A percentile compares a stretch with the other conserved stretches of the same genome.
Conservation (phyloP, 2,113 vertebrate species). For the Nesoenas mayeri region DNA sequence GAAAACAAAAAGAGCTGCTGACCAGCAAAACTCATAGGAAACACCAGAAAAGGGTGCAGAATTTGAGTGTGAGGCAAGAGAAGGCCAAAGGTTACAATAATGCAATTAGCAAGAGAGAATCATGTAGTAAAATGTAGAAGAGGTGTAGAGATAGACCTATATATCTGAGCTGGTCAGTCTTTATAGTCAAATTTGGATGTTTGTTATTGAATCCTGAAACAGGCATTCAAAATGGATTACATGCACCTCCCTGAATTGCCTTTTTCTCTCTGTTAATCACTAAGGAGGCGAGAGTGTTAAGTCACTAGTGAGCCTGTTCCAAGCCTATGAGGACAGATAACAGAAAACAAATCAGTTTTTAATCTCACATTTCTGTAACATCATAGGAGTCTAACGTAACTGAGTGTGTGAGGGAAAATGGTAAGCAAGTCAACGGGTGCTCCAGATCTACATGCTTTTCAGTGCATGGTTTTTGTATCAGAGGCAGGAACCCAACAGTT, state of each 20-base stretch:
- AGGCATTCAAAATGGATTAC: not conserved
- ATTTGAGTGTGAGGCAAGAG: not conserved
- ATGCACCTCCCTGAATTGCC: not conserved
- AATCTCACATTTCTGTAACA: not conserved
- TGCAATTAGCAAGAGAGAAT: not conserved
- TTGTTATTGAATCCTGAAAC: not conserved
- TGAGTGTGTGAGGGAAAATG: not conserved
- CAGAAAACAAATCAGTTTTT: not conserved
- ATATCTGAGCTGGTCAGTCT: not conserved
- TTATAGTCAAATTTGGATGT: not conserved
- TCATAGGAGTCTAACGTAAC: not conserved
- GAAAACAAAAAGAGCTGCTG: constrained; percentile 26
- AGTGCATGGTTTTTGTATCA: not conserved
- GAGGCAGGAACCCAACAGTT: not conserved
- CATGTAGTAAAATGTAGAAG: not conserved
- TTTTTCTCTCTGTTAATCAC: not conserved
- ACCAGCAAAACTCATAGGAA: not conserved
- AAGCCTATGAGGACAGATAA: not conserved
- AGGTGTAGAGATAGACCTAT: not conserved
- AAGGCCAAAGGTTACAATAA: not conserved
- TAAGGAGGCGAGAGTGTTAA: not conserved
- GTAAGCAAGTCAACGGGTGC: not conserved
- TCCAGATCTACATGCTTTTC: not conserved
- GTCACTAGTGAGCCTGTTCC: not conserved
- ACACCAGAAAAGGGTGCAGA: not conserved